These are phyloP conservation scores for Rutilus rutilus DNA, from an alignment of 2,113 vertebrate species.

Conservation along the genomic window DNA sequence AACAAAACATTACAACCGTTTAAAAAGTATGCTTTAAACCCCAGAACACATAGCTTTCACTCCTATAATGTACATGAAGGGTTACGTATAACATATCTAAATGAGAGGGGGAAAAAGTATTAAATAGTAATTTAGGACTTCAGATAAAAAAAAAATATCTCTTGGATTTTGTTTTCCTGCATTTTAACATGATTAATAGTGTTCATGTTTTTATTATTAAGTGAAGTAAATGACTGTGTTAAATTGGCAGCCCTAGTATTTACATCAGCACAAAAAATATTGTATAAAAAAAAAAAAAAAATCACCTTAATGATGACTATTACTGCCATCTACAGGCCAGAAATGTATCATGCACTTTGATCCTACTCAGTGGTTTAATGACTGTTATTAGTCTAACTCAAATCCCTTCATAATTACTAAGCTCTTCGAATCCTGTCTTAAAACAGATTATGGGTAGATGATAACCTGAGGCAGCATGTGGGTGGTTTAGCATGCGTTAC, in stretches of 20 bases:
- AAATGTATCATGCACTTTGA: not conserved
- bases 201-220: not conserved
- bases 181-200: not conserved
- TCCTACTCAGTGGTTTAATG: not conserved
- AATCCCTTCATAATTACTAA: not conserved
- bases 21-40: not conserved
- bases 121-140: not conserved
- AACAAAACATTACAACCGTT: not conserved
- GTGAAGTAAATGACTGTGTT: not conserved
- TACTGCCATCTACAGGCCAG: not conserved
- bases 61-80: not conserved
- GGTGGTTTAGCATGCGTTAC: not conserved
- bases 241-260: not conserved
- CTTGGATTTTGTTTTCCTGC: not conserved
- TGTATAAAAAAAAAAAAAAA: not conserved
- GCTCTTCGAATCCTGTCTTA: not conserved
- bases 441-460: constrained; percentile 1
- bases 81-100: not conserved
- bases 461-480: not conserved
- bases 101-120: not conserved
- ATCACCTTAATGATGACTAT: not conserved
- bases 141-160: too few relatives aligned
- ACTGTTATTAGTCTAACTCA: not conserved
- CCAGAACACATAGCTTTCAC: not conserved
- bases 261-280: not conserved